Evolutionary conservation across 2,888 invertebrate genomes (phyloP), one percentile per base, ranked within the genome.

Genomic region (Dascillus cervinus): DNA sequence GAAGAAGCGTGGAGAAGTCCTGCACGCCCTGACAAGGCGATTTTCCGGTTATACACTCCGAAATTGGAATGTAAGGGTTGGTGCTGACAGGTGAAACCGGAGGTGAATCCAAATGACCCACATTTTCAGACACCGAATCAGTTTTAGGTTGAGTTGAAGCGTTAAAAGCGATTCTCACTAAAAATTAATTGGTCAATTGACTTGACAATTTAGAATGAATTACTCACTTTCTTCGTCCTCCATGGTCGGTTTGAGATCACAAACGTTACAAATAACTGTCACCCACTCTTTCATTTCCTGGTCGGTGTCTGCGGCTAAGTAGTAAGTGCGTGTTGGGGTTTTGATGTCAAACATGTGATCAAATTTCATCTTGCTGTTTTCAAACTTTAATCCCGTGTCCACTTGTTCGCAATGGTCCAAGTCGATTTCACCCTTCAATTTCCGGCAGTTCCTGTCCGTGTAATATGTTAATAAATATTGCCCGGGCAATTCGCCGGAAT

Each of bases 321-420:
- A 94, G 61, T 94, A 96, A 15, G 82, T 86, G 47, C 95, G 74
- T 44, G 84, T 82, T 17, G 88, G 85, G 29, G 91, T 92, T 60
- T 84, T 83, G 20, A 92, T 83, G 50, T 88, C 87, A 60, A 92
- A 92, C 69, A 91, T 89, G 56, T 77, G 81, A 55, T 86, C 79
- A 52, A 83, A 82, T 52, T 86, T 83, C 52, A 82, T 76, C 52
- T 85, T 85, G 38, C 81, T 75, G 50, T 84, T 77, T 62, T 88
- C 85, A 67, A 89, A 79, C 47, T 82, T 79, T 45, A 91, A 69
- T 2, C 90, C 90, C 33, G 87, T 84, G 65, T 91, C 90, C 32
- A 90, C 89, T 74, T 95, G 92, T 69, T 94, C 92, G 66, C 95
- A 95, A 62, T 91, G 85, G 71, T 94, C 94, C 56, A 96, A 73